A percentile compares a stretch with the other conserved stretches of the same genome.
Conservation (phyloP, 2,113 vertebrate species). For the Rhegmatorhina hoffmannsi region DNA sequence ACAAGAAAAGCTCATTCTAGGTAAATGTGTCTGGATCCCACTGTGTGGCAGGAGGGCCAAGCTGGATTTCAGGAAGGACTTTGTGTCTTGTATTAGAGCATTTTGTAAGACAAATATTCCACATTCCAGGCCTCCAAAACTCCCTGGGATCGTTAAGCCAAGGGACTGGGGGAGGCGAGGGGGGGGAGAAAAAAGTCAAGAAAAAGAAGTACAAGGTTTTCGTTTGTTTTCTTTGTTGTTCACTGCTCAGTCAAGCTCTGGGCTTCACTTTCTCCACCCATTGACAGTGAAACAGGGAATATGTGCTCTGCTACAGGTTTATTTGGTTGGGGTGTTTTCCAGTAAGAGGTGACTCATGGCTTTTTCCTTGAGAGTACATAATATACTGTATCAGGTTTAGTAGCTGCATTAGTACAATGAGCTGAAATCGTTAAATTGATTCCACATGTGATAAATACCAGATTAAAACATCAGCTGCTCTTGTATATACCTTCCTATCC, state of each 20-base stretch:
- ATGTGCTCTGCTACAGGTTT: neutral
- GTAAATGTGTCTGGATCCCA: neutral
- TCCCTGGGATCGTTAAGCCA: neutral
- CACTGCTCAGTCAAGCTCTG: neutral
- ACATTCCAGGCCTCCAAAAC: neutral
- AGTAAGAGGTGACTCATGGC: neutral
- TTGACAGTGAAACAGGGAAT: neutral
- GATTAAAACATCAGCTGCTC: neutral
- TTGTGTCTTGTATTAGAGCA: neutral
- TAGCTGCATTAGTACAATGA: conserved; percentile 21
- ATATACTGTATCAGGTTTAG: conserved; percentile 26
- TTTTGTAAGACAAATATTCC: neutral
- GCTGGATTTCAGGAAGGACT: neutral
- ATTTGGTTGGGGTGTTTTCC: neutral
- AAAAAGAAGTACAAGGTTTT: neutral
- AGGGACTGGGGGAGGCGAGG: neutral
- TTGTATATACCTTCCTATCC: neutral
- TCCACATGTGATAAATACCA: conserved; percentile 24
- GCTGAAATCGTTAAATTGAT: conserved; percentile 30
- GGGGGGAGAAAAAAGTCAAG: no score
- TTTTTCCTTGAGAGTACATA: neutral
- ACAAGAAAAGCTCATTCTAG: conserved; percentile 5
- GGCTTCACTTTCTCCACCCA: neutral
- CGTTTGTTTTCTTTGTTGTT: neutral
- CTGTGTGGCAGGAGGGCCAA: neutral